A percentile compares a stretch with the other conserved stretches of the same genome.
Conservation (phyloP, 1,140 invertebrate genomes). For the Bicyclus anynana region DNA sequence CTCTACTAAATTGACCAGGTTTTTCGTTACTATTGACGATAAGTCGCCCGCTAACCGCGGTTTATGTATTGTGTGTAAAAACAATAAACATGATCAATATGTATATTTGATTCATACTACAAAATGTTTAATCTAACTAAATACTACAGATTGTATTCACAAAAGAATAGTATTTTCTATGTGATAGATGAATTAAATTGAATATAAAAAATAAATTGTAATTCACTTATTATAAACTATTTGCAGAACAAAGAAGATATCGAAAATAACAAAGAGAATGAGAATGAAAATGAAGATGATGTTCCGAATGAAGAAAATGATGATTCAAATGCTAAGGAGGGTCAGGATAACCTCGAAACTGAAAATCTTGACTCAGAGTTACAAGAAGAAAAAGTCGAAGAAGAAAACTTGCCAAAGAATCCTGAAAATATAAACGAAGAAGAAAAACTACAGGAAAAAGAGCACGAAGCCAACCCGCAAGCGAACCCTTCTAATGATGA, state of each 20-base stretch:
- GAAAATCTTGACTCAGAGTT: constrained; percentile 22
- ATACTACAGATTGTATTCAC: no score
- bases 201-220: background rate
- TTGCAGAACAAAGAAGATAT: constrained; percentile 6
- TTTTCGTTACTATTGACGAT: no score
- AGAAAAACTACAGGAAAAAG: constrained; percentile 82
- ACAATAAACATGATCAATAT: no score
- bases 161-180: no score
- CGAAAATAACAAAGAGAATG: constrained; percentile 37
- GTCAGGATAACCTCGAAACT: constrained; percentile 17
- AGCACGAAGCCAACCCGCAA: constrained; percentile 80
- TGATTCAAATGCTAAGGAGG: background rate
- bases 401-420: constrained; percentile 68
- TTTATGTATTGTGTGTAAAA: no score
- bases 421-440: constrained; percentile 70
- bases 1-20: no score
- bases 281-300: constrained; percentile 23
- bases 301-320: background rate
- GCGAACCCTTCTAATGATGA: constrained; percentile 79
- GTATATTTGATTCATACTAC: no score
- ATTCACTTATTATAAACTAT: background rate
- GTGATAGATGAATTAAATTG: no score
- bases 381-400: constrained; percentile 38
- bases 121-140: no score
- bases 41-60: no score